phyloP scores from a whole-genome alignment of 1,140 invertebrate genomes.

The Cyphomyrmex costatus region DNA sequence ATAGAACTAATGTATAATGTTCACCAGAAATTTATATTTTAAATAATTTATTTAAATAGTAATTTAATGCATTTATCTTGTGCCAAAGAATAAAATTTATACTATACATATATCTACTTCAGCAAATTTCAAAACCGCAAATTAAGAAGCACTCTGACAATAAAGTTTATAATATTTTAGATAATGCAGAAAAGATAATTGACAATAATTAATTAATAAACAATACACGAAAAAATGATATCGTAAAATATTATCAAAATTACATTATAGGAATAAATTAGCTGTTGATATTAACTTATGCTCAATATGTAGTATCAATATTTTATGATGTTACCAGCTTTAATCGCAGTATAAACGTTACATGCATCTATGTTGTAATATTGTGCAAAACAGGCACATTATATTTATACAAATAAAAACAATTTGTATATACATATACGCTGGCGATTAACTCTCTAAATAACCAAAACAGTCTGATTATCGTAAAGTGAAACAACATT shows the following conservation, averaged over 20 bases:
- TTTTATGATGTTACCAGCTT: conserved; percentile 19
- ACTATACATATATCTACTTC: neutral
- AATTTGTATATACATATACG: neutral
- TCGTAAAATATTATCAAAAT: neutral
- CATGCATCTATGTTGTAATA: conserved; percentile 12
- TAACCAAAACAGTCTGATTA: conserved; percentile 17
- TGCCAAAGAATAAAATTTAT: neutral
- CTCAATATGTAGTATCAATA: neutral
- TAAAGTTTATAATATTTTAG: neutral
- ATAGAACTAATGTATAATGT: neutral
- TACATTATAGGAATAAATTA: conserved; percentile 5
- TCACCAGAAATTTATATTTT: neutral
- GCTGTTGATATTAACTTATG: neutral
- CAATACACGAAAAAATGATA: neutral
- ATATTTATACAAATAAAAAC: neutral
- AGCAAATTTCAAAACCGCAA: neutral
- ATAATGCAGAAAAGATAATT: neutral
- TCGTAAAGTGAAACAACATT: neutral
- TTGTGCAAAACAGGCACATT: conserved; percentile 17
- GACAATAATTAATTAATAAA: neutral
- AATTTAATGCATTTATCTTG: neutral
- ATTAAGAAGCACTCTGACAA: neutral
- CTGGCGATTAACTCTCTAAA: neutral
- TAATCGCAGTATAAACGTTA: conserved; percentile 24
- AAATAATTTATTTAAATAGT: neutral